phyloP scores from a whole-genome alignment of 2,888 invertebrate genomes.

The Drosophila formosana region DNA sequence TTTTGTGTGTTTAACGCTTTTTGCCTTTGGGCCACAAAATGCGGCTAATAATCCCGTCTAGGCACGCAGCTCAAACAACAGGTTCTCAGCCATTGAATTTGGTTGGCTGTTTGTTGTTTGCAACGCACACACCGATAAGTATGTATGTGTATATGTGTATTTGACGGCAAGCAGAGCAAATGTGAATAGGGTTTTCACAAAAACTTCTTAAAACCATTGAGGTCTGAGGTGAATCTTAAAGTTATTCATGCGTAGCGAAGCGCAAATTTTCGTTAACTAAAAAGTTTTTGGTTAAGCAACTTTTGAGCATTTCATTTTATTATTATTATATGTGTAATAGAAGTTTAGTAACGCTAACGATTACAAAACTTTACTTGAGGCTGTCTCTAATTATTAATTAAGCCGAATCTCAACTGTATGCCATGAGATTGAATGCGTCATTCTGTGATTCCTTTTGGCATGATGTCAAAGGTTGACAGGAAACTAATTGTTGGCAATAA shows the following conservation, averaged over 20 bases:
- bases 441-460: not conserved
- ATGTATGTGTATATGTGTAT: not conserved
- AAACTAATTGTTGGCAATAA: conserved; percentile 5
- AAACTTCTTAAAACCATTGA: conserved; percentile 11
- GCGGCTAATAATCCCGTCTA: conserved; percentile 66
- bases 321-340: not conserved
- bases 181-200: conserved; percentile 9
- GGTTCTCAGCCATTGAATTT: conserved; percentile 11
- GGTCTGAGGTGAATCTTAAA: conserved; percentile 11
- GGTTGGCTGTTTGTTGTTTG: not conserved
- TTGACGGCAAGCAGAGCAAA: conserved; percentile 12
- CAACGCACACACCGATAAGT: not conserved
- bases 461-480: not conserved
- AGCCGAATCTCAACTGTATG: not conserved
- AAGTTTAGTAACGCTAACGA: not conserved
- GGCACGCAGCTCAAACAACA: conserved; percentile 58
- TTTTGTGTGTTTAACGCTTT: conserved; percentile 77
- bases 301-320: conserved; percentile 1
- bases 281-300: conserved; percentile 19
- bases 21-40: conserved; percentile 48
- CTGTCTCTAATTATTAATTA: not conserved
- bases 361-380: not conserved
- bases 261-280: conserved; percentile 14
- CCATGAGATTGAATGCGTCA: not conserved
- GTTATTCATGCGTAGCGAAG: conserved; percentile 8